Base-by-base conservation (phyloP, 2,113 vertebrate genomes). In the Pavo muticus region DNA sequence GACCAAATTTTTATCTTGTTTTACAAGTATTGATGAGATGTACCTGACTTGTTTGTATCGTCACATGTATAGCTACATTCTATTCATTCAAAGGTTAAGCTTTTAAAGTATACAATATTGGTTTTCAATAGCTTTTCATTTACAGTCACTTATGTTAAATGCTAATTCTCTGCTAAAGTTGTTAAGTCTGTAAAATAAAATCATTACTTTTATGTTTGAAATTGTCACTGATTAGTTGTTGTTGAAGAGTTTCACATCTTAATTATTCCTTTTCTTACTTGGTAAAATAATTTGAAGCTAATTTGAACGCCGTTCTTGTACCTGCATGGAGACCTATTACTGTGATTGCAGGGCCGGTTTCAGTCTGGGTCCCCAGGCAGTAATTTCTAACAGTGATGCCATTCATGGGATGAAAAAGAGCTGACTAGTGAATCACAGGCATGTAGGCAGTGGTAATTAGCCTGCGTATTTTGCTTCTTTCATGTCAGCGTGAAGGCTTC, bases 121-220 rank as follows among this genome's bases (percentile, higher is more conserved):
- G 42, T 30, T 92, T 70, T 48, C 0, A 1, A 5, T 37, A 30
- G 44, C 14, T 1, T 75, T 88, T 88, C 5, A 32, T 81, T 75
- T 86, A 70, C 44, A 77, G 35, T 83, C 60, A 57, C 64, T 73
- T 89, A 7, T 0, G 1, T 45, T 85, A 71, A 30, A 24, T 52
- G 59, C 60, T 56, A 56, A 91, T 95, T 93, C 82, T 57, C 14
- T 90, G 69, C 48, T 84, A 54, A 93, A 92, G 65, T 14, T 88
- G 65, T 88, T 29, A 48, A 57, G 72, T 65, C 72, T 71, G 65
- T 86, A 88, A 72, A 95, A 93, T 87, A 81, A 96, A 95, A 73
- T 48, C 1, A 61, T 72, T 75, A 45, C 79, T 77, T 93, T 57
- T 40, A 56, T 68, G 30, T 47, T 93, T 92, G 76, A 83, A 87